Evolutionary conservation across 2,797 vertebrate genomes (phyloP).

Genomic region (Takifugu ocellatus): DNA sequence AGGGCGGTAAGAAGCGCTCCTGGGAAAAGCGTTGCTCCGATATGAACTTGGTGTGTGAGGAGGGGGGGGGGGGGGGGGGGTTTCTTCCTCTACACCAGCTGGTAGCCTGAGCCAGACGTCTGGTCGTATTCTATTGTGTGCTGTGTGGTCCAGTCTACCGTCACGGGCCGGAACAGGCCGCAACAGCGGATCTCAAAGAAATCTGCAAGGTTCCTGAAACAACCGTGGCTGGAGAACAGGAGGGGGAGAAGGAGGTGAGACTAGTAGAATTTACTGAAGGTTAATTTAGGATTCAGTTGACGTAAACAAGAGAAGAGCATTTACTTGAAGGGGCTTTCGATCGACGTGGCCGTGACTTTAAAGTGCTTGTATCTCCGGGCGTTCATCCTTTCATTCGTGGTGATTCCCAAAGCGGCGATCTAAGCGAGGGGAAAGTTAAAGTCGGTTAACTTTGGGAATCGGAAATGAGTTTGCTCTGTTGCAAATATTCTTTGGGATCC

Average conservation of each 20-base stretch:
- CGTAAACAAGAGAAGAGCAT: conserved; percentile 26
- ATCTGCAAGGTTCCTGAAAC: conserved; percentile 94
- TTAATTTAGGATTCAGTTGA: no score
- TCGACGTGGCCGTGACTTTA: conserved; percentile 99
- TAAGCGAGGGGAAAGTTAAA: conserved; percentile 33
- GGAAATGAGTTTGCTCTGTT: background rate
- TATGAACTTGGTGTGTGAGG: conserved; percentile 43
- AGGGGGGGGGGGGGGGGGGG: background rate
- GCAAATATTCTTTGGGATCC: background rate
- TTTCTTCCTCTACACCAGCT: conserved; percentile 82
- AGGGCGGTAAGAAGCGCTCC: background rate
- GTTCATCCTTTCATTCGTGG: conserved; percentile 99
- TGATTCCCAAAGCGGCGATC: conserved; percentile 97
- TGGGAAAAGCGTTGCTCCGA: conserved; percentile 51
- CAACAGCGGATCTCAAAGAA: conserved; percentile 99
- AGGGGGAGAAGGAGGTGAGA: background rate
- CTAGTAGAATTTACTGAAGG: background rate
- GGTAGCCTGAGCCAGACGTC: conserved; percentile 95
- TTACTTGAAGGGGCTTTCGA: conserved; percentile 99
- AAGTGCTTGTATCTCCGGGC: conserved; percentile 99
- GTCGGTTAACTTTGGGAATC: background rate
- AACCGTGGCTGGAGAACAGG: conserved; percentile 83
- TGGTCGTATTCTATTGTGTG: conserved; percentile 99
- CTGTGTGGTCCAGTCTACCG: conserved; percentile 97
- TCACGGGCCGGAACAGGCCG: conserved; percentile 91